A percentile compares a stretch with the other conserved stretches of the same genome.
These are phyloP conservation scores for Candidula unifasciata DNA, from an alignment of 2,888 invertebrate species.

Conservation along the genomic window DNA sequence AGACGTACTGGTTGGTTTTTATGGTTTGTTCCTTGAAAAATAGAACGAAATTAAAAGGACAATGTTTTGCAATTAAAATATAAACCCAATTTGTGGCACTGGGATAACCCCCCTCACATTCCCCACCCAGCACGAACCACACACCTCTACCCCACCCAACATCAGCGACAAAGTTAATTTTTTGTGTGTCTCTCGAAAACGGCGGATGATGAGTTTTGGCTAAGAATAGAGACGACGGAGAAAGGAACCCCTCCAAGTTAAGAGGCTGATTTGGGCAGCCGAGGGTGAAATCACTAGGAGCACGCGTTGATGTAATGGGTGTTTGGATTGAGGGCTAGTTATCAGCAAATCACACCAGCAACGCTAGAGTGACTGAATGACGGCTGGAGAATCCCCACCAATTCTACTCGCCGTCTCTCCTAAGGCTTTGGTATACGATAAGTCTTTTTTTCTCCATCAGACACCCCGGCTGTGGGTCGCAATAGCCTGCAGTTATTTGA, in stretches of 20 bases:
- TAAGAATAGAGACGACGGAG: slow-evolving; percentile 21
- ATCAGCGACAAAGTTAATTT: background rate
- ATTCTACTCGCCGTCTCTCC: background rate
- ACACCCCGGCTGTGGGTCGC: background rate
- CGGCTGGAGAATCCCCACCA: slow-evolving; percentile 16
- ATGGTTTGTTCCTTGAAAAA: too few species aligned
- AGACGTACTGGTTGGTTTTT: too few species aligned
- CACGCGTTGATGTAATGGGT: slow-evolving; percentile 45
- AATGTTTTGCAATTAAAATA: too few species aligned
- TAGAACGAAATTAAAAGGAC: too few species aligned
- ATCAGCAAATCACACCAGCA: slow-evolving; percentile 33
- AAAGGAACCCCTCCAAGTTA: slow-evolving; percentile 35
- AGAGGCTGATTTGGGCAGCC: slow-evolving; percentile 36
- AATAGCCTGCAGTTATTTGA: slow-evolving; percentile 46
- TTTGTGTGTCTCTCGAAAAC: background rate
- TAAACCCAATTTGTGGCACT: too few species aligned
- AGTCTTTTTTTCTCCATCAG: background rate
- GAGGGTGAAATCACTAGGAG: slow-evolving; percentile 39
- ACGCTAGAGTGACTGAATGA: slow-evolving; percentile 14
- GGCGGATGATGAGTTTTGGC: slow-evolving; percentile 26
- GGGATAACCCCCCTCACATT: too few species aligned
- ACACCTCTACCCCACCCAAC: too few species aligned
- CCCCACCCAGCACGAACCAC: too few species aligned
- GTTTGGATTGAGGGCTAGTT: slow-evolving; percentile 45
- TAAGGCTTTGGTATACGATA: slow-evolving; percentile 13